Evolutionary conservation across 2,113 vertebrate species (phyloP).

Genomic region (Pteruthius melanotis): DNA sequence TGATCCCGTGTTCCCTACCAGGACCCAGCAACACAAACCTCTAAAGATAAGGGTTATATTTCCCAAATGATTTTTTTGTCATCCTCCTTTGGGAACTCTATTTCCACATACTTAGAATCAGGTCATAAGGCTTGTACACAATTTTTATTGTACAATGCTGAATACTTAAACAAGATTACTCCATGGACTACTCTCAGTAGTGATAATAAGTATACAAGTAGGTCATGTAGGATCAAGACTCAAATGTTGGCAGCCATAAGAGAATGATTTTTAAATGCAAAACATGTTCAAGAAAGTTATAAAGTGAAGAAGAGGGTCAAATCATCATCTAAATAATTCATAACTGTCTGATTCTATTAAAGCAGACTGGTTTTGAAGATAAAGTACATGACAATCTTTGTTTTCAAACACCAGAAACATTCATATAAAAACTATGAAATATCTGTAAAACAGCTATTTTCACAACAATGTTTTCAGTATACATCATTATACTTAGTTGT

Average conservation of each 20-base stretch:
- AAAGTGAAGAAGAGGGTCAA: not conserved
- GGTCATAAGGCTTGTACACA: not conserved
- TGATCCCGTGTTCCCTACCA: not conserved
- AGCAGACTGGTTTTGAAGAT: not conserved
- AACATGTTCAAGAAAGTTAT: not conserved
- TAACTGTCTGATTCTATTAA: not conserved
- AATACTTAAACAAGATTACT: not conserved
- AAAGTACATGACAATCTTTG: not conserved
- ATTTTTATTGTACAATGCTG: not conserved
- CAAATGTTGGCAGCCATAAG: not conserved
- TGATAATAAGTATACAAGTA: not conserved
- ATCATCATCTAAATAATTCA: slow-evolving; percentile 6
- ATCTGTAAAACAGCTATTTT: not conserved
- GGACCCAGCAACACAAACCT: not conserved
- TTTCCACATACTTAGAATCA: not conserved
- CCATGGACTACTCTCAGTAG: not conserved
- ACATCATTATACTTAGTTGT: not conserved
- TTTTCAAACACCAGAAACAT: not conserved
- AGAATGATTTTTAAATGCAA: not conserved
- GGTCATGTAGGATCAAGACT: not conserved
- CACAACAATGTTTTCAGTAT: not conserved
- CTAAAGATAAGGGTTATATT: not conserved
- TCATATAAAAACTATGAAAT: not conserved
- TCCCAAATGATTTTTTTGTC: not conserved
- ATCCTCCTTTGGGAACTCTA: not conserved